Base-by-base conservation (phyloP, 1,140 invertebrate species). In the Mizuhopecten yessoensis region DNA sequence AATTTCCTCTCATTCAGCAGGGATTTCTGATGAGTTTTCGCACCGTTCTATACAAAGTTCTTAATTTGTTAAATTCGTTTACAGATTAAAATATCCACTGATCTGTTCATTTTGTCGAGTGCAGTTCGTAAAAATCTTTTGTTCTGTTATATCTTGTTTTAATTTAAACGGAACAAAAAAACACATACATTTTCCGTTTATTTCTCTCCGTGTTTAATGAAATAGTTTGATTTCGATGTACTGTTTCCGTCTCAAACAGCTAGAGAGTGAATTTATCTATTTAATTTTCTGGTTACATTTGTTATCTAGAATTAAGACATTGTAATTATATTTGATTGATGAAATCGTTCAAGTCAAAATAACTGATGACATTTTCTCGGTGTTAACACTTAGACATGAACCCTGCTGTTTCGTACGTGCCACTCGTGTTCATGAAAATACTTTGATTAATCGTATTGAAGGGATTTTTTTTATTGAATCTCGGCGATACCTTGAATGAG, bases 51-150 rank as follows among this genome's bases (percentile, higher is more conserved):
- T 75, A 75, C 57, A 75, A 75, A 29, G 3, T 75, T 75, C 57
- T 29, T 75, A n/a, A 29, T 75, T 75, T 75, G 57, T 75, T 75
- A 75, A 75, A 75, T 75, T 75, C 57, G 57, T 75, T 75, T 75
- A 75, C 57, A 75, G 57, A 75, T 75, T 75, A 75, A 75, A 75
- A 75, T 29, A 75, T 29, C 57, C 57, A 29, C 57, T n/a, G 17
- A n/a, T 29, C 57, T 75, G 23, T 29, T 75, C 42, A 45, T 20
- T 15, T 45, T 17, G 0, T 10, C 57, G 1, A 75, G 57, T 75
- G 57, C 57, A 75, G 17, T 75, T 75, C n/a, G 5, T 5, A 75
- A 75, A 23, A 17, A 7, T n/a, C n/a, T 75, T 1, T 0, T 75
- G 57, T n/a, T 7, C 2, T 13, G 57, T 15, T 20, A 1, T 75